Percentiles rank a stretch among this genome's conserved stretches.
Evolutionary conservation across 2,113 vertebrate species (phyloP).

Genomic region (Corapipo altera): DNA sequence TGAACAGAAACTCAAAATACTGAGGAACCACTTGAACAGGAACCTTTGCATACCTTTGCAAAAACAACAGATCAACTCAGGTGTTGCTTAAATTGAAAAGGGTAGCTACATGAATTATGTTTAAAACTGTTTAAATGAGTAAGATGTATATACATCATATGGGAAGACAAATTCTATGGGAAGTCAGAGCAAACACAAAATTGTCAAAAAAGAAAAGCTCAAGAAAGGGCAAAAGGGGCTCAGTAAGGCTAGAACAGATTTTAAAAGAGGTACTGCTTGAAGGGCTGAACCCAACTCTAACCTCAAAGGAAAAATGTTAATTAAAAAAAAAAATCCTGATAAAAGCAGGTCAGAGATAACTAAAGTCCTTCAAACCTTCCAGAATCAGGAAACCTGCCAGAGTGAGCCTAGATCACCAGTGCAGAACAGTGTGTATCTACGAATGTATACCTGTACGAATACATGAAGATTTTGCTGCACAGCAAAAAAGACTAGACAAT

Average conservation of each 20-base stretch:
- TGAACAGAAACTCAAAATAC: not conserved
- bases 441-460: no score
- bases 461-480: not conserved
- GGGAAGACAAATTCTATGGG: not conserved
- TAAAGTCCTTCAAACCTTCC: not conserved
- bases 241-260: not conserved
- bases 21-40: not conserved
- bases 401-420: not conserved
- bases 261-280: not conserved
- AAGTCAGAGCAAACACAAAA: not conserved
- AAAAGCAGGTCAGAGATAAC: not conserved
- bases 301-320: not conserved
- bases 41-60: not conserved
- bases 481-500: not conserved
- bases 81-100: not conserved
- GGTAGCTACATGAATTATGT: not conserved
- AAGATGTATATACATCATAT: not conserved
- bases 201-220: not conserved
- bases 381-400: not conserved
- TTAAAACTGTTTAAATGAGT: not conserved
- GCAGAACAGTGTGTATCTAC: accelerated
- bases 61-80: not conserved
- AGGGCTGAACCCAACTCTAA: not conserved
- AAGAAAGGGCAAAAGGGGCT: not conserved
- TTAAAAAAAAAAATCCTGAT: not conserved